Evolutionary conservation across 2,113 vertebrate genomes (phyloP).

Genomic region (Tragulus kanchil): DNA sequence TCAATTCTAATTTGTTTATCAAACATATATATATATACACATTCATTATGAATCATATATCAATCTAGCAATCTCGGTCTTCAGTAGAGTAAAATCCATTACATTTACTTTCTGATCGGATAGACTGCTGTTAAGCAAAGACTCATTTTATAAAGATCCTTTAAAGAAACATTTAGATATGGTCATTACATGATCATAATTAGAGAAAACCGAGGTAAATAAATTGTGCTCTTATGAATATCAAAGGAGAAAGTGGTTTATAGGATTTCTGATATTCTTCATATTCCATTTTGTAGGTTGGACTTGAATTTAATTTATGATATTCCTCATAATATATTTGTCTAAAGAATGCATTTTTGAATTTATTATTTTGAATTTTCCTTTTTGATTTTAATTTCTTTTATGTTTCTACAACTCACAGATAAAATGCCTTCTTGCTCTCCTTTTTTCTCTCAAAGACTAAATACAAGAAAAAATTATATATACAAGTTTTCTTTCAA

Average conservation of each 20-base stretch:
- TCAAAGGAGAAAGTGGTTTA: not conserved
- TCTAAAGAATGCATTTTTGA: too few species aligned
- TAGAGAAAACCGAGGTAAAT: not conserved
- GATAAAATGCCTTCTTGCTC: not conserved
- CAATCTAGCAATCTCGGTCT: not conserved
- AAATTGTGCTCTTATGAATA: not conserved
- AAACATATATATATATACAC: not conserved
- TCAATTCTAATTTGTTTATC: not conserved
- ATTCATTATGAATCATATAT: not conserved
- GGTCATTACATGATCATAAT: not conserved
- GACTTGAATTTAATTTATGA: not conserved
- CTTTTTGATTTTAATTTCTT: too few species aligned
- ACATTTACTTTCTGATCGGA: not conserved
- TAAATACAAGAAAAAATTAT: not conserved
- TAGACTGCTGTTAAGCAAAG: not conserved
- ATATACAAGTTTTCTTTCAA: not conserved
- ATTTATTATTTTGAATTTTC: too few species aligned
- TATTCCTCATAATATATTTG: not conserved
- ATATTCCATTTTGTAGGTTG: not conserved
- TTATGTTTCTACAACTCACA: not conserved
- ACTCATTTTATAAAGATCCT: not conserved
- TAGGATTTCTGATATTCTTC: not conserved
- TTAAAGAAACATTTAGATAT: not conserved
- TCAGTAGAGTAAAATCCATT: not conserved
- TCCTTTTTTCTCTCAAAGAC: not conserved